phyloP scores from a whole-genome alignment of 92 coral and sea anemone species.

The Actinernus sp. region DNA sequence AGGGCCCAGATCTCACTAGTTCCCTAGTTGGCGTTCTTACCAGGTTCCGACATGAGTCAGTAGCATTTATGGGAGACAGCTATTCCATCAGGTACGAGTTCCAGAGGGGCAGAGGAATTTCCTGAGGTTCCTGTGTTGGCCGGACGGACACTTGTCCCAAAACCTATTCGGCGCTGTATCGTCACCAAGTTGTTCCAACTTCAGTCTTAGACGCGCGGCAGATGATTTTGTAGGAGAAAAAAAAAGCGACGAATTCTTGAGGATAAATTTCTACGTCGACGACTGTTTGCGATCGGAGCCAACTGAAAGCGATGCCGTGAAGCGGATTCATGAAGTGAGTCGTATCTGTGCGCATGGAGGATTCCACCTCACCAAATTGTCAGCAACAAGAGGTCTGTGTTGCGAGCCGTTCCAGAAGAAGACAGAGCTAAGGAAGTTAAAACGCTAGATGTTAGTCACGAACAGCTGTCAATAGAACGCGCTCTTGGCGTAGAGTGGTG shows the following conservation, averaged over 20 bases:
- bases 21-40: not conserved
- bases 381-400: too few relatives aligned
- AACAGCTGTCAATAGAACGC: conserved; percentile 10
- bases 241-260: conserved; percentile 14
- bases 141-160: too few relatives aligned
- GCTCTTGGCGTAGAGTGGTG: too few relatives aligned
- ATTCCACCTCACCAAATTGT: conserved; percentile 11
- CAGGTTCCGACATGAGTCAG: too few relatives aligned
- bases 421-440: not conserved
- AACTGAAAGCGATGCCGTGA: too few relatives aligned
- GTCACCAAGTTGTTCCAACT: too few relatives aligned
- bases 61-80: too few relatives aligned
- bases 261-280: conserved; percentile 25
- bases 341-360: conserved; percentile 28
- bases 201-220: conserved; percentile 1
- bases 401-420: too few relatives aligned
- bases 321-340: too few relatives aligned
- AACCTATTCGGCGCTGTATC: too few relatives aligned
- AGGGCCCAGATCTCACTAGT: conserved; percentile 5
- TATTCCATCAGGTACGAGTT: too few relatives aligned
- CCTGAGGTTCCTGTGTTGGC: conserved; percentile 8
- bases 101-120: not conserved
- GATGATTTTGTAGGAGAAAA: conserved; percentile 2
- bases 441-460: not conserved
- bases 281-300: too few relatives aligned